Percentiles rank a stretch among this genome's conserved stretches.
These are phyloP conservation scores for Ophiodon elongatus DNA, from an alignment of 2,113 vertebrate species.

Conservation along the genomic window DNA sequence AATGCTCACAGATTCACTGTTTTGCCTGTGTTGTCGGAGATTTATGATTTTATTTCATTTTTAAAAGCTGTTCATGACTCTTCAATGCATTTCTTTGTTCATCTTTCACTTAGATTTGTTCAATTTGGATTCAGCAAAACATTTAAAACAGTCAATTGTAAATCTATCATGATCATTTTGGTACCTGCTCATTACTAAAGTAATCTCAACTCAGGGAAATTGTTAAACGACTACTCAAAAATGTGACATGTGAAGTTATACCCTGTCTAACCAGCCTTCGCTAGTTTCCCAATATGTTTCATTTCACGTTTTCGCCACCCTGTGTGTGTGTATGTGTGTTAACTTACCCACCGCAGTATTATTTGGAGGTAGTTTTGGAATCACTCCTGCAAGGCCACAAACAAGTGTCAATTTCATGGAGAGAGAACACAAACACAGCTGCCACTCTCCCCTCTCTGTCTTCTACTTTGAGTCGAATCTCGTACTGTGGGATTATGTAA, in stretches of 20 bases:
- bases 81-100: neutral
- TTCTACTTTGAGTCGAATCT: neutral
- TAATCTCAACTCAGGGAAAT: neutral
- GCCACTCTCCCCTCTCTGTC: neutral
- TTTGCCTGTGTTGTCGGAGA: neutral
- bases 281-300: neutral
- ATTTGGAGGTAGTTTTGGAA: constrained; percentile 86
- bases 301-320: neutral
- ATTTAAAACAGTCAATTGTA: neutral
- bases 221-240: neutral
- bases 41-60: neutral
- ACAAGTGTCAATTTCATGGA: neutral
- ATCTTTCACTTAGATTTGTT: neutral
- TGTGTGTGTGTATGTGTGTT: neutral
- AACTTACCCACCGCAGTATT: constrained; percentile 83
- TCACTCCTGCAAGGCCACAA: constrained; percentile 83
- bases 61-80: neutral
- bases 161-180: neutral
- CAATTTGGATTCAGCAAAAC: neutral
- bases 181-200: neutral
- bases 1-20: neutral
- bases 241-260: neutral
- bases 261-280: neutral
- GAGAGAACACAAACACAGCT: constrained; percentile 3
- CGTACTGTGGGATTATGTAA: neutral